Conservation (phyloP, 2,113 vertebrate species). For the Crypturellus undulatus region DNA sequence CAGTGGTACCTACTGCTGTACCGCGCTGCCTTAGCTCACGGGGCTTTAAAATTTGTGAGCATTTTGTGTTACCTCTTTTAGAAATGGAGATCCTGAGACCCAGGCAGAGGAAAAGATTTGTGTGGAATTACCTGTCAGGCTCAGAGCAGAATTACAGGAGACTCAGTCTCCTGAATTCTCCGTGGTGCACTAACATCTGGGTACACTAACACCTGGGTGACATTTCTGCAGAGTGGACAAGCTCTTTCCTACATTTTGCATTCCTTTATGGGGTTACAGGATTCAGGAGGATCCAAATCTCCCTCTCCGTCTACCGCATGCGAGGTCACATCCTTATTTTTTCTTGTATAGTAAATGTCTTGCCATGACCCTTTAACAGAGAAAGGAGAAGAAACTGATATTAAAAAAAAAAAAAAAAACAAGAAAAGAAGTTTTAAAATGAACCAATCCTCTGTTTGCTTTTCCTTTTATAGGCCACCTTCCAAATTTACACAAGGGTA, state of each 20-base stretch:
- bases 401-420: not conserved
- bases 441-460: not conserved
- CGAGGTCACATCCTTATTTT: not conserved
- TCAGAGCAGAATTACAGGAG: not conserved
- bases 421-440: not conserved
- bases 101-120: not conserved
- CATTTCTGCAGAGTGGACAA: not conserved
- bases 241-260: not conserved
- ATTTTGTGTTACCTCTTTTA: not conserved
- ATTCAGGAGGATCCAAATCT: not conserved
- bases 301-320: not conserved
- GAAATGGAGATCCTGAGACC: not conserved
- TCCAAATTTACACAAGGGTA: slow-evolving; percentile 41
- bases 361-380: not conserved
- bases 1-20: not conserved
- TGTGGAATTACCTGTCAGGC: not conserved
- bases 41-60: not conserved
- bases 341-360: not conserved
- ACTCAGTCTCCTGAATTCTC: not conserved
- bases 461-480: slow-evolving; percentile 54
- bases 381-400: not conserved
- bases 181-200: not conserved
- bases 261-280: not conserved
- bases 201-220: not conserved
- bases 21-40: not conserved